Conservation (phyloP, 1,140 invertebrate genomes). For the Dreissena polymorpha region DNA sequence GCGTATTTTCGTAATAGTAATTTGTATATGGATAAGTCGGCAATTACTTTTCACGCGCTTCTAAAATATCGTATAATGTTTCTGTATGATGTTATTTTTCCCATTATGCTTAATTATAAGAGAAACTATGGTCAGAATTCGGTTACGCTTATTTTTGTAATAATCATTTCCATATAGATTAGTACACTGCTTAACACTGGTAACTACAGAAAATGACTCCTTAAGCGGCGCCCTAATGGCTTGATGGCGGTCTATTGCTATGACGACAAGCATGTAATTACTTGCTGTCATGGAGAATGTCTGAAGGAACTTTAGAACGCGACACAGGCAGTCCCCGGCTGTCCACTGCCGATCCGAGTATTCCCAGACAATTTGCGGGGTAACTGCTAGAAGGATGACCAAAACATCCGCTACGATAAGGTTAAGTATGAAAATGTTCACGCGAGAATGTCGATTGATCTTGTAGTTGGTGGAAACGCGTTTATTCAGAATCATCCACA, state of each 20-base stretch:
- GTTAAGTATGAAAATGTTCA: slow-evolving; percentile 77
- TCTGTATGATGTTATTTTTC: too few species aligned
- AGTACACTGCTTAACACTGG: too few species aligned
- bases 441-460: slow-evolving; percentile 61
- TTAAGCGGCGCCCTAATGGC: slow-evolving; percentile 79
- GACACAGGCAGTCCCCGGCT: slow-evolving; percentile 77
- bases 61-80: too few species aligned
- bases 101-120: too few species aligned
- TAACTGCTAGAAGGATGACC: slow-evolving; percentile 75
- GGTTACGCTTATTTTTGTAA: too few species aligned
- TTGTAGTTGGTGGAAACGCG: slow-evolving; percentile 61
- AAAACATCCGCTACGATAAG: slow-evolving; percentile 77
- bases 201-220: slow-evolving; percentile 72
- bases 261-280: slow-evolving; percentile 79
- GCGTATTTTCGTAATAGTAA: too few species aligned
- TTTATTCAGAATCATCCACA: slow-evolving; percentile 72
- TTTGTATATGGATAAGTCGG: too few species aligned
- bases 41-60: too few species aligned
- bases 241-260: slow-evolving; percentile 79
- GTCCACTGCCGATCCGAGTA: slow-evolving; percentile 75
- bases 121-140: too few species aligned
- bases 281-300: slow-evolving; percentile 78
- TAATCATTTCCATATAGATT: too few species aligned
- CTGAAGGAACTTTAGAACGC: slow-evolving; percentile 77
- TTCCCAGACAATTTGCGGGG: slow-evolving; percentile 79